Evolutionary conservation across 2,888 invertebrate species (phyloP), one percentile per base, ranked within the genome.

Genomic region (Zygaena filipendulae): DNA sequence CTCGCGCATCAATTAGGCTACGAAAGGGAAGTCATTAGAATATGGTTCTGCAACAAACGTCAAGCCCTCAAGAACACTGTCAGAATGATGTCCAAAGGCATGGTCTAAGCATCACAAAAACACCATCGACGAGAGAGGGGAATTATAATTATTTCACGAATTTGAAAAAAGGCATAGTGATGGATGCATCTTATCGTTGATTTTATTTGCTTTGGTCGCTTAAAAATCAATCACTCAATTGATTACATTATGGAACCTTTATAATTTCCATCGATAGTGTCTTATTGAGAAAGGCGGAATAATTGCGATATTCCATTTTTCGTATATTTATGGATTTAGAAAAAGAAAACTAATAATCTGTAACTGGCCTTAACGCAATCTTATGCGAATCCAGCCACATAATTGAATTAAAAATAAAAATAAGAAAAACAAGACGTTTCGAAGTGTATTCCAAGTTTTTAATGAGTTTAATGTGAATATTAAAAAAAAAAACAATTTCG

Each of bases 11-110:
- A 95, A 63, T 79, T 98, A 32, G 97, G 97, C 44, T 97, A 97
- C 71, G 97, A 97, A 60, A 85, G 97, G 29, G 97, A 98, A 82
- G 97, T 97, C 28, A 97, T 98, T 54, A 84, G 97, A 68, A 97
- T 98, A 77, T 98, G 98, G 97, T 98, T 98, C 79, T 98, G 97
- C 80, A 98, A 98, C 81, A 97, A 97, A 74, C 85, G 97, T 30
- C 97, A 98, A 72, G 96, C 97, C 2, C 83, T 97, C 43, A 97
- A 97, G 71, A 97, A 97, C 64, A 96, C 97, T n/a, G 95, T 96
- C 41, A 84, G 93, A 52, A 92, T 93, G 92, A 93, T 93, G 92
- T 91, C 91, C 28, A 91, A 91, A 77, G 88, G 90, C 47, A 88
- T 89, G 86, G 88, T 88, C 45, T 88, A 86, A 79, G 49, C 35